These are phyloP conservation scores for Puffinus mauretanicus DNA, from an alignment of 2,113 vertebrate genomes.

Conservation along the genomic window DNA sequence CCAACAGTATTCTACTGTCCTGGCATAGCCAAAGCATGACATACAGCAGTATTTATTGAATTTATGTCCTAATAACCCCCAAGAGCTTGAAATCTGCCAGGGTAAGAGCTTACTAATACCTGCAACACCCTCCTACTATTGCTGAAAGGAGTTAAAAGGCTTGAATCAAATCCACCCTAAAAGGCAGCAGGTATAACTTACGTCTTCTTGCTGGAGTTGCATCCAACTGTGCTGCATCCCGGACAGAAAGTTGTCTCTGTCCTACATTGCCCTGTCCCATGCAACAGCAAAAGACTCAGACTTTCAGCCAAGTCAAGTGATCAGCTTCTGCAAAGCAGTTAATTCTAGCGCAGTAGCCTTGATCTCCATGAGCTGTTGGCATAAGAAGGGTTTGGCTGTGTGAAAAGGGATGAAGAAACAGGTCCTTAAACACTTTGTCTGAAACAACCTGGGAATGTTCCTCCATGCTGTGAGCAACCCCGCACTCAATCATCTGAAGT, in stretches of 20 bases:
- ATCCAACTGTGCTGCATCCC: not conserved
- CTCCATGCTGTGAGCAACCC: constrained; percentile 1
- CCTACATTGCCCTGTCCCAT: not conserved
- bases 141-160: not conserved
- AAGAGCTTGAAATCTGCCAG: not conserved
- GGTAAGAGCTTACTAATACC: not conserved
- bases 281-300: not conserved
- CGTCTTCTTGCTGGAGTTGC: not conserved
- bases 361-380: not conserved
- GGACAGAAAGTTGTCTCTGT: not conserved
- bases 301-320: not conserved
- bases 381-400: not conserved
- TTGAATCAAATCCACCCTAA: not conserved
- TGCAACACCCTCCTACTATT: not conserved
- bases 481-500: not conserved
- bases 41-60: not conserved
- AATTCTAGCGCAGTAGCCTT: not conserved
- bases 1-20: not conserved
- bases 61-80: not conserved
- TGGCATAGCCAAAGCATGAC: not conserved
- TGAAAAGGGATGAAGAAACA: not conserved
- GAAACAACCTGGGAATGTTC: not conserved
- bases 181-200: not conserved
- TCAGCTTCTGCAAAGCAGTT: not conserved
- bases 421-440: not conserved